These are phyloP conservation scores for Esox niger DNA, from an alignment of 2,113 vertebrate species.

Conservation along the genomic window DNA sequence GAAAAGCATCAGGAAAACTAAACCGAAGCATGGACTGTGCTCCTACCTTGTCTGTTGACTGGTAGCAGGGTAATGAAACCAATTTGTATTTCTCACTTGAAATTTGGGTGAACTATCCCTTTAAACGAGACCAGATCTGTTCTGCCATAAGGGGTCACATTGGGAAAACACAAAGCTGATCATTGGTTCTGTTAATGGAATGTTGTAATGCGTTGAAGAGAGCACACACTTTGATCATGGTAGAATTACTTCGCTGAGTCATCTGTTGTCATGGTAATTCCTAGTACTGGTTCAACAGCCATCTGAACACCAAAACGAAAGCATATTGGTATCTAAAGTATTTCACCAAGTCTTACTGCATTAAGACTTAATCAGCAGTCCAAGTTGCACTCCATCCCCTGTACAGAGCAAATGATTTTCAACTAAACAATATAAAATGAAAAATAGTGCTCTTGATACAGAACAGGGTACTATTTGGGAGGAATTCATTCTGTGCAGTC, in stretches of 20 bases:
- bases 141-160: constrained; percentile 3
- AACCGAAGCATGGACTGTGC: no score
- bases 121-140: background rate
- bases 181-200: constrained; percentile 21
- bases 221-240: background rate
- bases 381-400: background rate
- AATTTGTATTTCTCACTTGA: no score
- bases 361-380: background rate
- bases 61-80: no score
- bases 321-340: background rate
- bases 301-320: background rate
- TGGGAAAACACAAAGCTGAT: background rate
- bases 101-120: no score
- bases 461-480: no score
- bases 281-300: background rate
- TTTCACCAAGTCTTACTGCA: constrained; percentile 12
- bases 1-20: no score
- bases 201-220: background rate
- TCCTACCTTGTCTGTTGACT: no score
- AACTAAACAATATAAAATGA: no score
- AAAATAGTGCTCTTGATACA: no score
- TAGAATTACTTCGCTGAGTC: background rate
- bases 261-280: background rate
- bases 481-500: no score
- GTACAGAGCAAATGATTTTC: background rate